Base-by-base conservation (phyloP, 2,888 invertebrate genomes). In the Megamerina dolium region DNA sequence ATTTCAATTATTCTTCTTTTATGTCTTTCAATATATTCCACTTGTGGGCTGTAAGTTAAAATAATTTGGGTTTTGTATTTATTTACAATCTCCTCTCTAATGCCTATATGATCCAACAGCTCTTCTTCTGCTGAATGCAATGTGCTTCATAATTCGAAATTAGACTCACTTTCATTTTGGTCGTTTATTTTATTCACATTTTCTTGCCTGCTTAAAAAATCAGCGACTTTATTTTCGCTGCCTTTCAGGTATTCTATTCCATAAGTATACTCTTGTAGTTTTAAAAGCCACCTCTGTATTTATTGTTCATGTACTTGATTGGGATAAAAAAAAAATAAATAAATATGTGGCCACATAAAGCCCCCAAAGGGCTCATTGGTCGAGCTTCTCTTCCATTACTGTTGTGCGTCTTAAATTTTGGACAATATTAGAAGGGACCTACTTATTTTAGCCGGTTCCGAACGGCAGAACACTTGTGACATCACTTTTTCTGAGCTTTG, bases 201-300 rank as follows among this genome's bases (percentile, higher is more conserved):
- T 39, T 45, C 45, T 18, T 42, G 10, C 32, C 48, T 38, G 27
- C 39, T 42, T 27, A 45, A 26, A 42, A 34, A 48, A 19, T 48
- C 48, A 3, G 48, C 48, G 12, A 42, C 45, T n/a, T 34, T 34
- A 41, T 48, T 43, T 31, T 47, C 37, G 13, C 40, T 43, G 2
- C 41, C 37, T 35, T 32, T 19, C 6, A 46, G 3, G 32, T 46
- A 46, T 13, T 47, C 34, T 19, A 48, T 41, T 33, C 45, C 37
- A 29, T 32, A 48, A 32, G 41, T 38, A 29, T 39, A 48, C 30
- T 48, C 48, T 14, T 44, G 41, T 5, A 48, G 34, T 37, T 44
- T 48, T 16, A 48, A 31, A 17, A 40, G 21, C 46, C 49, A 46
- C 37, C 49, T 42, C 46, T 50, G 37, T 50, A 50, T 31, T 48